Percentiles rank a stretch among this genome's conserved stretches.
These are phyloP conservation scores for Psittacula echo DNA, from an alignment of 2,797 vertebrate species.

Conservation along the genomic window DNA sequence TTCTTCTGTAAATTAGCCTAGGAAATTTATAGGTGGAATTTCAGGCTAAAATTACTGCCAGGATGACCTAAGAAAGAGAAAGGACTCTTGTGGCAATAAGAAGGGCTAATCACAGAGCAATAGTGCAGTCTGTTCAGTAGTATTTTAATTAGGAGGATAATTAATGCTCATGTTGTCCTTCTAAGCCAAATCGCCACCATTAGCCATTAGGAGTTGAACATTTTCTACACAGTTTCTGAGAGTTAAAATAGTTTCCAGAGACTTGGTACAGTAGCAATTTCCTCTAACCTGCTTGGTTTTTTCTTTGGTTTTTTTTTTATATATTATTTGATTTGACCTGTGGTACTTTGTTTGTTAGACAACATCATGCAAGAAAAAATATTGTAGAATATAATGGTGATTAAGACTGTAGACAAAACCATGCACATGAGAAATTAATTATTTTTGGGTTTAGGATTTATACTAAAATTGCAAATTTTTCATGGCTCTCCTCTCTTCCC, in stretches of 20 bases:
- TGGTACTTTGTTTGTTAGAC: not conserved
- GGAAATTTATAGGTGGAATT: not conserved
- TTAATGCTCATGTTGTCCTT: not conserved
- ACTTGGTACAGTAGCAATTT: not conserved
- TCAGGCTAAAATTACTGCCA: not conserved
- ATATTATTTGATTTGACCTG: not conserved
- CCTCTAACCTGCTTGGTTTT: not conserved
- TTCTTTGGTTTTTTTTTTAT: not conserved
- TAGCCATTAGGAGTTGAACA: not conserved
- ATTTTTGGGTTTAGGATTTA: not conserved
- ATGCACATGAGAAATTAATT: not conserved
- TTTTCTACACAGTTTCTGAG: not conserved
- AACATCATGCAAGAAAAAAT: not conserved
- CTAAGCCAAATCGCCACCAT: not conserved
- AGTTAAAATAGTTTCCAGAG: not conserved
- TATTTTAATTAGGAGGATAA: not conserved
- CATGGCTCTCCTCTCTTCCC: not conserved
- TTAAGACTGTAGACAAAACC: not conserved
- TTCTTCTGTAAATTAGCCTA: not conserved
- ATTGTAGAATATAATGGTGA: not conserved
- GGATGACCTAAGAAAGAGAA: not conserved
- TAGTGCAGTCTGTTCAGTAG: not conserved
- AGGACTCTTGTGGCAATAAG: not conserved
- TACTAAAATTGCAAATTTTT: not conserved
- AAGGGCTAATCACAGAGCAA: not conserved